phyloP scores from a whole-genome alignment of 2,113 vertebrate genomes.

The Takifugu bimaculatus region DNA sequence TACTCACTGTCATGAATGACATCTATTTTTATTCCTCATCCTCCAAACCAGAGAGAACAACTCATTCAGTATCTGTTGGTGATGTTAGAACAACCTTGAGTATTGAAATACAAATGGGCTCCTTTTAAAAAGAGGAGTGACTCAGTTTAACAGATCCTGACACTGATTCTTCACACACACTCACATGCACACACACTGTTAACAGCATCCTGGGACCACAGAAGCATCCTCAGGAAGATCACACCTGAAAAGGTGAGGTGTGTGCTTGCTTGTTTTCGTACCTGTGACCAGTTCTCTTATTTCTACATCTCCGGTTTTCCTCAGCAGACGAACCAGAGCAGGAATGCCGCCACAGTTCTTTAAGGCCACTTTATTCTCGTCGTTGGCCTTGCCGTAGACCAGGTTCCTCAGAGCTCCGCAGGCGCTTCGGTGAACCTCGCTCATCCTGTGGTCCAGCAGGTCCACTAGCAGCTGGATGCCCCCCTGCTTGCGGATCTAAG shows the following conservation, averaged over 20 bases:
- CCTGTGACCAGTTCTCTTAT: slow-evolving; percentile 98
- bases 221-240: not conserved
- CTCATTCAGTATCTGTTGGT: no score
- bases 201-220: slow-evolving; percentile 5
- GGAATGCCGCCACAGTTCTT: slow-evolving; percentile 98
- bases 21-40: no score
- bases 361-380: slow-evolving; percentile 96
- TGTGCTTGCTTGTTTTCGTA: slow-evolving; percentile 43
- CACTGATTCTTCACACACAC: slow-evolving; percentile 7
- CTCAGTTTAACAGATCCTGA: no score
- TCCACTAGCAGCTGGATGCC: slow-evolving; percentile 96
- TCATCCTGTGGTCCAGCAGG: slow-evolving; percentile 95
- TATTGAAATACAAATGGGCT: no score
- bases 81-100: no score
- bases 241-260: slow-evolving; percentile 8
- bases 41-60: no score
- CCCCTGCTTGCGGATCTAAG: slow-evolving; percentile 93
- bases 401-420: slow-evolving; percentile 96
- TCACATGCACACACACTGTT: slow-evolving; percentile 5
- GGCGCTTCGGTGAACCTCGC: slow-evolving; percentile 96
- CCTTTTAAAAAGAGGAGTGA: no score
- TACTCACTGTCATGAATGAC: no score
- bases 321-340: slow-evolving; percentile 90
- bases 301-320: slow-evolving; percentile 94
- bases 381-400: slow-evolving; percentile 96